These are phyloP conservation scores for Todiramphus saurophagus DNA, from an alignment of 2,113 vertebrate species.

Conservation along the genomic window DNA sequence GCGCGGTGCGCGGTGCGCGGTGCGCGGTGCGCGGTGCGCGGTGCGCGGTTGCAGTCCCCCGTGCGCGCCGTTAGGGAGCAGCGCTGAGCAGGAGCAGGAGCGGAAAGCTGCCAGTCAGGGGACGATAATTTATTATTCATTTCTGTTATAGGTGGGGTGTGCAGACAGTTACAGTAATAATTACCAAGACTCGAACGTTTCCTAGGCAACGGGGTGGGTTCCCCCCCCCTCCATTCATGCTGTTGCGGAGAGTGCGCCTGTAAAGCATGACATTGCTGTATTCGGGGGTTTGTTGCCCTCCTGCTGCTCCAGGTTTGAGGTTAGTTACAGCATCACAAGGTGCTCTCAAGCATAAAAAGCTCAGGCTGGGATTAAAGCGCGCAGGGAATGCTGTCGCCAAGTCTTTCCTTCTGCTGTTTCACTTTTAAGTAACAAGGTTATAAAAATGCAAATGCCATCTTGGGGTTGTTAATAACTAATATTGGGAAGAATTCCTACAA, in stretches of 20 bases:
- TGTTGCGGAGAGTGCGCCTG: constrained; percentile 78
- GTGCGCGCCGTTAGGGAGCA: constrained; percentile 82
- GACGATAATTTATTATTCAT: constrained; percentile 94
- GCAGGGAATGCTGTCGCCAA: constrained; percentile 21
- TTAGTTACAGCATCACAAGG: constrained; percentile 81
- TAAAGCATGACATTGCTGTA: constrained; percentile 89
- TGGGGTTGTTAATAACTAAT: constrained; percentile 59
- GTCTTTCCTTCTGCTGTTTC: constrained; percentile 52
- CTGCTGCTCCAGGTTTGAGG: constrained; percentile 78
- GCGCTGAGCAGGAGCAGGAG: constrained; percentile 77
- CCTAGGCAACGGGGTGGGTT: constrained; percentile 86
- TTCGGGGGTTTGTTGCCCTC: constrained; percentile 79
- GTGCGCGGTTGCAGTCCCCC: background rate
- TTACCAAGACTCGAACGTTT: constrained; percentile 96
- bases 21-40: background rate
- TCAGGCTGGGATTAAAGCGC: constrained; percentile 77
- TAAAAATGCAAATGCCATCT: constrained; percentile 71
- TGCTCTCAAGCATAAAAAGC: constrained; percentile 78
- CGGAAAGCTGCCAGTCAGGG: constrained; percentile 90
- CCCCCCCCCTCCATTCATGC: constrained; percentile 75
- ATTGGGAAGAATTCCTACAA: constrained; percentile 50
- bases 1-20: background rate
- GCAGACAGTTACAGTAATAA: constrained; percentile 98
- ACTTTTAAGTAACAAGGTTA: constrained; percentile 71
- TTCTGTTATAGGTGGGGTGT: constrained; percentile 99